Base-by-base conservation (phyloP, 2,888 invertebrate genomes). In the Agonopterix alstromeriana region DNA sequence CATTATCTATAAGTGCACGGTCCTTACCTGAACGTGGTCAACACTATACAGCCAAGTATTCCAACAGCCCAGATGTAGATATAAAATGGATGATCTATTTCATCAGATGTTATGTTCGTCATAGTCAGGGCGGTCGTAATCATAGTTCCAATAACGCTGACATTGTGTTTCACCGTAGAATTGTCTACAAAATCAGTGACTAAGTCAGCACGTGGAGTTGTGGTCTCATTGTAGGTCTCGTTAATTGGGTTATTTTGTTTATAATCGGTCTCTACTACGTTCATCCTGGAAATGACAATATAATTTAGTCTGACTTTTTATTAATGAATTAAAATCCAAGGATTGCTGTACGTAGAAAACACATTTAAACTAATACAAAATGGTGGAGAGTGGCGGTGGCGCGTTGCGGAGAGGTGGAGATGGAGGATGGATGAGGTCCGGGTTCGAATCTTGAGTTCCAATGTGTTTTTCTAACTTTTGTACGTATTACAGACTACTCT, bases 31-130 rank as follows among this genome's bases (percentile, higher is more conserved):
- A 68, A 75, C n/a, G 90, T 90, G 5, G 92, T 92, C 40, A 93
- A 75, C 3, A 93, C 10, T 35, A 93, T 90, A 45, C 92, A 91
- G 2, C 82, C 82, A 0, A 90, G 41, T 53, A 93, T 92, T 45
- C 91, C 90, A 36, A 75, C 63, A 0, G 90, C 90, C 80, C 93
- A 93, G 50, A 93, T 78, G 54, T 88, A 89, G 60, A 92, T 91
- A 55, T 81, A 88, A 49, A 56, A 82, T 0, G 62, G 53, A 54
- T 85, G 70, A 47, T 82, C 75, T 48, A 82, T 41, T 57, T 63
- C 38, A 35, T 61, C 53, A 7, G 63, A 65, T 2, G 60, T 67
- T 1, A 81, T 63, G 46, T 77, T 70, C 45, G 78, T 71, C 45
- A 81, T 65, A 0, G 73, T 58, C 0, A 74, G 51, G 0, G 67